Evolutionary conservation across 2,113 vertebrate genomes (phyloP), one percentile per base, ranked within the genome.

Genomic region (Chiloscyllium plagiosum): DNA sequence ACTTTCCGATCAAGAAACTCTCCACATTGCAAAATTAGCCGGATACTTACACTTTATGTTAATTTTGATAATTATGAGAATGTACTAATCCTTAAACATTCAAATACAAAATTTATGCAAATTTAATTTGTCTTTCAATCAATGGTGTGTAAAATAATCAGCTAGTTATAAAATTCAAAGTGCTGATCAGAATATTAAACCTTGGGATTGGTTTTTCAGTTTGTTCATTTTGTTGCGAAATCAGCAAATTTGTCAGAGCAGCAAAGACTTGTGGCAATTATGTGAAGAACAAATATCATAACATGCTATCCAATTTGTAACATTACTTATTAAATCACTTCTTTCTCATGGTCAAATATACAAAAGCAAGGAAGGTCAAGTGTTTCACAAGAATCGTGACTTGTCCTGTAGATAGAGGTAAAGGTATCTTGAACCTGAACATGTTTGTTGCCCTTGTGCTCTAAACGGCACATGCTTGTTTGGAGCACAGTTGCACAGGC

Each of bases 121-220:
- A 95, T 95, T 95, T 72, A 95, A 95, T 95, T 68, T 68, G 94
- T 52, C 94, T 95, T 95, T 95, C 94, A 95, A 95, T 95, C 94
- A 95, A 70, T 95, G 94, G n/a, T 29, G 94, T 95, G 94, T 52
- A 95, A 95, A 95, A 33, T 72, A 70, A 24, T 95, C 69, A 70
- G 69, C 24, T 47, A 95, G 66, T 95, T 95, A 50, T 95, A 95
- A 76, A 95, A 95, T 50, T 72, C 68, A 26, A 95, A 95, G 42
- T 95, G 69, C 68, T 72, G 94, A 95, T 95, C 72, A 72, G 94
- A 95, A 95, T 72, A 95, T 95, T 95, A 95, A 95, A 76, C 94
- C 69, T 47, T 47, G 94, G 24, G 33, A 95, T 33, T 95, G 47
- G 47, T 47, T 95, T 50, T 72, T 29, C 26, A 95, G 47, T 69